Evolutionary conservation across 2,113 vertebrate species (phyloP), one percentile per base, ranked within the genome.

Genomic region (Saccopteryx bilineata): DNA sequence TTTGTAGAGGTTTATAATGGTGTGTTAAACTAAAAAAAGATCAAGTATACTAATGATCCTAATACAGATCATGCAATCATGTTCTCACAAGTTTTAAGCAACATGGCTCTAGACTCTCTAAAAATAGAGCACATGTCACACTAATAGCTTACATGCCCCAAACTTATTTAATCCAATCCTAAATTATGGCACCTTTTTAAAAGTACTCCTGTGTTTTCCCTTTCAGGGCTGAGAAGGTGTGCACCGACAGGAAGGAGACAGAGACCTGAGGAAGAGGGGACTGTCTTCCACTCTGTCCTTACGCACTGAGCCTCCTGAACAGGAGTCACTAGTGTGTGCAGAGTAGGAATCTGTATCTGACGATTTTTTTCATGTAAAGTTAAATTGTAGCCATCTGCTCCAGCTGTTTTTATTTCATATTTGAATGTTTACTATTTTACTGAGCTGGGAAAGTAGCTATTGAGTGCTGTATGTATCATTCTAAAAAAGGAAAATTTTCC

Each of bases 381-480:
- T 96, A 98, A 98, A 97, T 97, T 95, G 88, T 94, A 95, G 76
- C 93, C 85, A 97, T 96, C 95, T 97, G 93, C 80, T 95, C 78
- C 85, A 76, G 89, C 96, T 98, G 97, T 95, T 98, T 98, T 94
- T 78, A 91, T 95, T 96, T 98, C 95, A 58, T 72, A 97, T 78
- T 92, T 97, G 88, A 98, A 98, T 96, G 96, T 98, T 97, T 97
- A 97, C 89, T 96, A 92, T 94, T 97, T 75, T 95, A 96, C 31
- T 24, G 82, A 93, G 89, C 87, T 96, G 94, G 96, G 94, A 97
- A 96, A 96, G 91, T 78, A 95, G 95, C 74, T 94, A 86, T 88
- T 68, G 69, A 96, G 79, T 33, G n/a, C 75, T 92, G 50, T 79
- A 66, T 91, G 58, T 81, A 87, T 96, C 63, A 87, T 75, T 93